Evolutionary conservation across 2,888 invertebrate species (phyloP).

Genomic region (Caenorhabditis japonica): DNA sequence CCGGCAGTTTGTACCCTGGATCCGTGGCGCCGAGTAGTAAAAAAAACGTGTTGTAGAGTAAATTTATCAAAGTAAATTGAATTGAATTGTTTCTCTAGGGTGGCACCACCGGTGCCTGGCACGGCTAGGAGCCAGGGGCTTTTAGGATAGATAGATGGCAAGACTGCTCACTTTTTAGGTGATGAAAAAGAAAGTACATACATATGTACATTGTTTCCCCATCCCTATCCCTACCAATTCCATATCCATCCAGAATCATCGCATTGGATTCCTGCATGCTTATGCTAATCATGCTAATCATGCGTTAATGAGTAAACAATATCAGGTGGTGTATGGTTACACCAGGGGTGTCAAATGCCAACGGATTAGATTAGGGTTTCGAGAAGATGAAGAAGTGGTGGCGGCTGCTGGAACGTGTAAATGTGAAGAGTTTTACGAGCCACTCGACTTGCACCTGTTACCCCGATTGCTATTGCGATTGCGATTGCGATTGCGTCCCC

Average conservation of each 20-base stretch:
- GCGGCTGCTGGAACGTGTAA: constrained; percentile 45
- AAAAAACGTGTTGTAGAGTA: constrained; percentile 24
- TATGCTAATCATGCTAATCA: too few relatives aligned
- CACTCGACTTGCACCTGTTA: constrained; percentile 55
- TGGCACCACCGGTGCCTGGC: constrained; percentile 43
- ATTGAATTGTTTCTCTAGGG: constrained; percentile 39
- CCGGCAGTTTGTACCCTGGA: too few relatives aligned
- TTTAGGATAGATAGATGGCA: too few relatives aligned
- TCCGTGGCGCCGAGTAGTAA: constrained; percentile 7
- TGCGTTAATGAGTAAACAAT: constrained; percentile 45
- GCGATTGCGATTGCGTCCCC: neutral
- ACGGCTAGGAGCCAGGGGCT: constrained; percentile 7
- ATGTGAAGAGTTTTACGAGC: constrained; percentile 58
- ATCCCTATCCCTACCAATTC: neutral
- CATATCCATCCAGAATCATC: neutral
- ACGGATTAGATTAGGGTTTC: too few relatives aligned
- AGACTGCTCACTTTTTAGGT: constrained; percentile 31
- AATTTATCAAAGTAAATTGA: constrained; percentile 42
- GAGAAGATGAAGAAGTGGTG: constrained; percentile 18
- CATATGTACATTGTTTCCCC: neutral
- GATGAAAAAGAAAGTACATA: constrained; percentile 26
- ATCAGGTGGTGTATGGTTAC: constrained; percentile 44
- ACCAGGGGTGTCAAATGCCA: constrained; percentile 35
- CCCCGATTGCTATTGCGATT: constrained; percentile 17
- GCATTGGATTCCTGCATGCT: constrained; percentile 14